Evolutionary conservation across 2,888 invertebrate species (phyloP), one percentile per base, ranked within the genome.

Genomic region (Craniophora ligustri): DNA sequence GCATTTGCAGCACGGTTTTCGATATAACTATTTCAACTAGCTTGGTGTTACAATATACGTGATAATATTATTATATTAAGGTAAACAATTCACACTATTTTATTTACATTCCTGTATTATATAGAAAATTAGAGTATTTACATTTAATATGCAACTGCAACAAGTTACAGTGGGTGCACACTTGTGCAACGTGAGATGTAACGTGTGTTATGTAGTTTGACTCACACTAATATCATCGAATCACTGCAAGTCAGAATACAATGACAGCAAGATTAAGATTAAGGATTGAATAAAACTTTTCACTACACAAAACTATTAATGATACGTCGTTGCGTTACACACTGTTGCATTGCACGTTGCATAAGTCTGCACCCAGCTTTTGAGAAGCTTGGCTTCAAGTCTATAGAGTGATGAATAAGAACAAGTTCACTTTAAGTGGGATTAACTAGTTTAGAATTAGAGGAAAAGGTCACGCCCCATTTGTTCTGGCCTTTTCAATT

Each of bases 41-140:
- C 51, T 56, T 57, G 38, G 36, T 45, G 46, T 44, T 56, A 51
- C 23, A 18, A 28, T 45, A 51, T 38, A 67, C 21, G 38, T 49
- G 50, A 45, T 47, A 28, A 54, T 67, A 35, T 67, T 62, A 61
- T 48, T 51, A 35, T 44, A 55, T 54, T 55, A 55, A 42, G 64
- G 68, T 65, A 46, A 65, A 67, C 68, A 55, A 55, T 65, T 44
- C 63, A 67, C 65, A 32, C 46, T 67, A 64, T 61, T 51, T 66
- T 66, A 63, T 61, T 67, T 67, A 64, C 63, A 67, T 61, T 41
- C 40, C 19, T 41, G 67, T 46, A 59, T 57, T 44, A n/a, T 49
- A 49, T 58, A 62, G 49, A 45, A 45, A 34, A 15, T 28, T 45
- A 46, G 23, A 40, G 18, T 62, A 67, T 65, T 45, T 67, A 65